Conservation (phyloP, 2,888 invertebrate species). For the Andricus quercusramuli region DNA sequence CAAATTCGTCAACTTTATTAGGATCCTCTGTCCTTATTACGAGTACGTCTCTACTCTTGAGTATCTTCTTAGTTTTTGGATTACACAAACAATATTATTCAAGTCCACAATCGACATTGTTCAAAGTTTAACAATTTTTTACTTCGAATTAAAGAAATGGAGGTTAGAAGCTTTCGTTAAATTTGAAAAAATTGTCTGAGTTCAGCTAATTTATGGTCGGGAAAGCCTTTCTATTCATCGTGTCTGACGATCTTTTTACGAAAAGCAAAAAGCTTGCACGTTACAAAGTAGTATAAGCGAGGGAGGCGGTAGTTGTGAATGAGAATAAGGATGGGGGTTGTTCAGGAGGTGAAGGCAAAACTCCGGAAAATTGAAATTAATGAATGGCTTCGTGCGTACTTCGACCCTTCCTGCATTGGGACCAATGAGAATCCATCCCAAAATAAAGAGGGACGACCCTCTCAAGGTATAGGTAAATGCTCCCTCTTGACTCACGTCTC, state of each 20-base stretch:
- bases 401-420: constrained; percentile 55
- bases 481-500: background rate
- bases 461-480: background rate
- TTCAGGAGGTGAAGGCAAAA: constrained; percentile 70
- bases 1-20: too few species aligned
- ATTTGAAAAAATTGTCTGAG: too few species aligned
- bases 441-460: constrained; percentile 64
- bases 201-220: background rate
- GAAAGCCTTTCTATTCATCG: background rate
- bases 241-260: background rate
- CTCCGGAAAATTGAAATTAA: constrained; percentile 78
- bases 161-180: too few species aligned
- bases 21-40: too few species aligned
- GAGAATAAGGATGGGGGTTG: constrained; percentile 48
- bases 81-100: too few species aligned
- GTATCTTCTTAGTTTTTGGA: too few species aligned
- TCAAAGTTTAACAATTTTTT: too few species aligned
- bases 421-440: constrained; percentile 65
- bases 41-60: too few species aligned
- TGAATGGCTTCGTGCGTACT: constrained; percentile 69
- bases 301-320: background rate
- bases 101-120: too few species aligned
- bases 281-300: constrained; percentile 49
- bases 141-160: too few species aligned
- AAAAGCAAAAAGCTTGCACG: constrained; percentile 2